These are phyloP conservation scores for Oryzias sinensis DNA, from an alignment of 2,797 vertebrate species.

Conservation along the genomic window DNA sequence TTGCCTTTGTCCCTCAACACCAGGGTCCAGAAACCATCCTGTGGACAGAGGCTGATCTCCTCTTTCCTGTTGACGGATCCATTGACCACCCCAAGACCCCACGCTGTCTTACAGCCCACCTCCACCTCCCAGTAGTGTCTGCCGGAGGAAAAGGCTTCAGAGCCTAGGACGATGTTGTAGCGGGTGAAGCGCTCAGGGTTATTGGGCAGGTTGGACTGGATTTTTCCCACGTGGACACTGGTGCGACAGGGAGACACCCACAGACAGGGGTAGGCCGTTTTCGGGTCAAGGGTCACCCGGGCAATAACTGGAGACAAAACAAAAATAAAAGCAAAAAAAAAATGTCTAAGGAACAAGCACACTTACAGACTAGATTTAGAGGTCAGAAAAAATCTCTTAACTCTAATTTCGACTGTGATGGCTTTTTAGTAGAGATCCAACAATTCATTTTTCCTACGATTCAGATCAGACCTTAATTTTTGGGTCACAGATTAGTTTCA, in stretches of 20 bases:
- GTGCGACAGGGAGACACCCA: constrained; percentile 67
- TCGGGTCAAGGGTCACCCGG: constrained; percentile 63
- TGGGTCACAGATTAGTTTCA: no score
- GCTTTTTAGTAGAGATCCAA: no score
- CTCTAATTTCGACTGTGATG: no score
- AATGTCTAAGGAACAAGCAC: background rate
- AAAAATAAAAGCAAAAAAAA: background rate
- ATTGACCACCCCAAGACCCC: constrained; percentile 76
- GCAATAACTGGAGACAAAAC: constrained; percentile 42
- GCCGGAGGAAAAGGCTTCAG: constrained; percentile 67
- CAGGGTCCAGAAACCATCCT: constrained; percentile 78
- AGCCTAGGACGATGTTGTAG: constrained; percentile 79
- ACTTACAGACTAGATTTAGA: background rate
- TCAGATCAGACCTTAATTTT: no score
- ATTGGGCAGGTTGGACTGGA: constrained; percentile 72
- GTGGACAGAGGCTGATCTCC: constrained; percentile 68
- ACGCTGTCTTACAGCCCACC: constrained; percentile 74
- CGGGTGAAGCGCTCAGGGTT: constrained; percentile 77
- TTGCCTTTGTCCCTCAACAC: constrained; percentile 65
- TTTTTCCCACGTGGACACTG: constrained; percentile 67
- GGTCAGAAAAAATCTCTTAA: no score
- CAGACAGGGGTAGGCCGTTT: constrained; percentile 76
- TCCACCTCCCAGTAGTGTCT: constrained; percentile 81
- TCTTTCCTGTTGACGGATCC: constrained; percentile 75
- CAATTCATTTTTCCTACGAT: no score